phyloP scores from a whole-genome alignment of 2,888 invertebrate genomes.

The Pyralis farinalis region DNA sequence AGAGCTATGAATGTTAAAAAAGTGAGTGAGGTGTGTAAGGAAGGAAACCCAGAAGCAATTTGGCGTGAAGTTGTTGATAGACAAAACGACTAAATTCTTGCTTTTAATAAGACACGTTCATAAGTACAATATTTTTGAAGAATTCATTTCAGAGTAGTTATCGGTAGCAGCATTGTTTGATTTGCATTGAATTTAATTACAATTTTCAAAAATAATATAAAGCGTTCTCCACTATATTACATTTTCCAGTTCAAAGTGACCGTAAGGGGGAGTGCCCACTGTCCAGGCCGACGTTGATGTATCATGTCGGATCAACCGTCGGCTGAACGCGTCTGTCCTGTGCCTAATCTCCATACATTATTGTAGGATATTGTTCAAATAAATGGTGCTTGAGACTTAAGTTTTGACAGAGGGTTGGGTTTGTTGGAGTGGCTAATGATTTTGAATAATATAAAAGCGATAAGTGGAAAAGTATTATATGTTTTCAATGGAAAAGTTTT shows the following conservation, averaged over 20 bases:
- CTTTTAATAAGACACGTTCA: too few species aligned
- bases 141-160: too few species aligned
- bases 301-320: constrained; percentile 76
- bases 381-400: constrained; percentile 74
- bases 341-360: constrained; percentile 80
- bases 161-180: too few species aligned
- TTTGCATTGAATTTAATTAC: too few species aligned
- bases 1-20: too few species aligned
- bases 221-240: constrained; percentile 29
- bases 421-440: constrained; percentile 11
- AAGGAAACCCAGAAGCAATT: too few species aligned
- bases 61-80: too few species aligned
- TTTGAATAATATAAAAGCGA: not conserved
- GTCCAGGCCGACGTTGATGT: constrained; percentile 77
- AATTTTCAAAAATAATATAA: constrained; percentile 10
- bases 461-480: too few species aligned
- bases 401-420: constrained; percentile 48
- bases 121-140: too few species aligned
- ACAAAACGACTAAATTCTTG: too few species aligned
- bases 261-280: constrained; percentile 66
- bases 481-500: too few species aligned
- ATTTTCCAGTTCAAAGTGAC: constrained; percentile 13
- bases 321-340: constrained; percentile 70
- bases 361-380: constrained; percentile 73
- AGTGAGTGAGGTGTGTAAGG: too few species aligned